These are phyloP conservation scores for Ceyx cyanopectus DNA, from an alignment of 2,113 vertebrate species.

Conservation along the genomic window DNA sequence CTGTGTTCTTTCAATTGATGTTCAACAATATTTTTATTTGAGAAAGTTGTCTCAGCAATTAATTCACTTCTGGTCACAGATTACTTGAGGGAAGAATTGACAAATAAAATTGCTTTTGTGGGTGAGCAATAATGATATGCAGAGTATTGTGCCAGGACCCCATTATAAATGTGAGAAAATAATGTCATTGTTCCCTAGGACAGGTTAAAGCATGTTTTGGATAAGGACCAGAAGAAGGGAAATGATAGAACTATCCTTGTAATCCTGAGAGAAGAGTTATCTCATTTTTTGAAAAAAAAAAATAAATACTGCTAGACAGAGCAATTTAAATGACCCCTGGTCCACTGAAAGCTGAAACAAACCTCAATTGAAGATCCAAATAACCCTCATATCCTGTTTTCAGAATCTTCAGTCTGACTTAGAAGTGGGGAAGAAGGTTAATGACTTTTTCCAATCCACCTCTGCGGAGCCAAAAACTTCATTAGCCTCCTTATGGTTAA, in stretches of 20 bases:
- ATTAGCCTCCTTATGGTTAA: background rate
- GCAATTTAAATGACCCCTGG: background rate
- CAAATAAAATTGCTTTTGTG: background rate
- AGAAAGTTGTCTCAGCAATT: background rate
- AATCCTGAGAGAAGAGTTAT: background rate
- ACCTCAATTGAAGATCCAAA: constrained; percentile 3
- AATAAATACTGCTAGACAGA: background rate
- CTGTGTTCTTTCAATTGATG: background rate
- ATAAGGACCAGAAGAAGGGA: background rate
- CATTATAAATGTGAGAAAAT: background rate
- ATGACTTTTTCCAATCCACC: background rate
- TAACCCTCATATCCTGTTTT: background rate
- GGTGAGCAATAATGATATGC: background rate
- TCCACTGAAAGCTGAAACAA: constrained; percentile 9
- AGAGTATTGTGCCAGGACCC: background rate
- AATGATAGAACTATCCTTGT: background rate
- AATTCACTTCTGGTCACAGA: background rate
- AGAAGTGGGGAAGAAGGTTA: background rate
- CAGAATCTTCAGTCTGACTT: background rate
- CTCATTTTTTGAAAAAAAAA: background rate
- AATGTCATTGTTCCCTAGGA: background rate
- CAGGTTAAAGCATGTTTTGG: background rate
- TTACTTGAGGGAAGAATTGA: background rate
- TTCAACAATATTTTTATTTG: background rate
- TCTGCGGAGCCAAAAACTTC: background rate